Evolutionary conservation across 2,113 vertebrate genomes (phyloP).

Genomic region (Hemibagrus wyckioides): DNA sequence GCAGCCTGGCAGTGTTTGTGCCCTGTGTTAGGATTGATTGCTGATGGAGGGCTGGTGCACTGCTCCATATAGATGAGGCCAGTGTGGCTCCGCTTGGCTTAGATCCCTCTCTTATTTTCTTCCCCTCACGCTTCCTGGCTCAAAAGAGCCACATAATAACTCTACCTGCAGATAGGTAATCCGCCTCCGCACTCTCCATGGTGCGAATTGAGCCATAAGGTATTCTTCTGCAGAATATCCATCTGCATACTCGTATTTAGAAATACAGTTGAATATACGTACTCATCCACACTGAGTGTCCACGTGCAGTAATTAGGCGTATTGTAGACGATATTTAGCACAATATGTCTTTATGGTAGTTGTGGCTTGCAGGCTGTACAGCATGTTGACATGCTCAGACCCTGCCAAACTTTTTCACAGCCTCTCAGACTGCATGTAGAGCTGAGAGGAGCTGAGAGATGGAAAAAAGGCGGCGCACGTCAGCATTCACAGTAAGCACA

Average conservation of each 20-base stretch:
- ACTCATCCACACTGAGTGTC: not conserved
- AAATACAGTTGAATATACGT: not conserved
- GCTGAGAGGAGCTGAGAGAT: slow-evolving; percentile 28
- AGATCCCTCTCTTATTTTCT: slow-evolving; percentile 33
- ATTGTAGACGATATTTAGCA: not conserved
- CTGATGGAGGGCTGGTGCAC: slow-evolving; percentile 17
- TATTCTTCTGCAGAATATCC: not conserved
- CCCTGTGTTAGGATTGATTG: slow-evolving; percentile 45
- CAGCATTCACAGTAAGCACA: slow-evolving; percentile 18
- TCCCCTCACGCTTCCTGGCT: slow-evolving; percentile 27
- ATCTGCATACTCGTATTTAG: not conserved
- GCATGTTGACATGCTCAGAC: not conserved
- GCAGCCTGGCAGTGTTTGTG: slow-evolving; percentile 45
- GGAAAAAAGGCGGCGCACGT: slow-evolving; percentile 9
- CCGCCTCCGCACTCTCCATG: not conserved
- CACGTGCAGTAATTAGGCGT: not conserved
- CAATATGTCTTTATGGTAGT: not conserved
- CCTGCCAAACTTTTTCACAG: slow-evolving; percentile 25
- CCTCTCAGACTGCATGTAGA: slow-evolving; percentile 3
- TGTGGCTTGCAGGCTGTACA: not conserved
- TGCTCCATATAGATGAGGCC: slow-evolving; percentile 53
- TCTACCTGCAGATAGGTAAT: slow-evolving; percentile 19
- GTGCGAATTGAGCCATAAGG: not conserved
- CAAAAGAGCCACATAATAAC: slow-evolving; percentile 6
- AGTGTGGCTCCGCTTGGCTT: slow-evolving; percentile 44